A percentile compares a stretch with the other conserved stretches of the same genome.
These are phyloP conservation scores for Pogonocherus hispidulus DNA, from an alignment of 2,888 invertebrate species.

Conservation along the genomic window DNA sequence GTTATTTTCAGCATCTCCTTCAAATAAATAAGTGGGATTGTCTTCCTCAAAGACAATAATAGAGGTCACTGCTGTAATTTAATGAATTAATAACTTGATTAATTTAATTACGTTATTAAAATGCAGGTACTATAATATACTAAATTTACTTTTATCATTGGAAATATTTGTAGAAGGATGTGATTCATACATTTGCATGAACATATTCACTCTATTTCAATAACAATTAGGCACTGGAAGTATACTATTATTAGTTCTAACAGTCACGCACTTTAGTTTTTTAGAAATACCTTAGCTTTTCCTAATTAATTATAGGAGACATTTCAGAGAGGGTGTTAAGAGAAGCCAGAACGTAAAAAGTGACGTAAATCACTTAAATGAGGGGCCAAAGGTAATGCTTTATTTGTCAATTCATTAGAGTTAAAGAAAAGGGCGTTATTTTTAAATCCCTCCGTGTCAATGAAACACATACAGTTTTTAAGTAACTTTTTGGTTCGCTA, in stretches of 20 bases:
- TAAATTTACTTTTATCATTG: too few relatives aligned
- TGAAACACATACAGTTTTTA: slow-evolving; percentile 19
- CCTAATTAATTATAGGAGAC: slow-evolving; percentile 17
- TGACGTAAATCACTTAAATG: slow-evolving; percentile 23
- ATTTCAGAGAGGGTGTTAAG: slow-evolving; percentile 16
- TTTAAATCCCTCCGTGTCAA: slow-evolving; percentile 21
- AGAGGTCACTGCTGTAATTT: too few relatives aligned
- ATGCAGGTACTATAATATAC: too few relatives aligned
- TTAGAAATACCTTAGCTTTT: slow-evolving; percentile 9
- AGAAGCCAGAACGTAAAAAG: slow-evolving; percentile 9
- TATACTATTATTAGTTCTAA: slow-evolving; percentile 9
- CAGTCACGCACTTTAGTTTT: not conserved
- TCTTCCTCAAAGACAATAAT: too few relatives aligned
- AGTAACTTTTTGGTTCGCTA: slow-evolving; percentile 5
- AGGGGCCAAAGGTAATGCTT: slow-evolving; percentile 27
- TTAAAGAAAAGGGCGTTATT: slow-evolving; percentile 25
- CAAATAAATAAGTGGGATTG: too few relatives aligned
- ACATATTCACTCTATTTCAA: not conserved
- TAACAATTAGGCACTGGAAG: not conserved
- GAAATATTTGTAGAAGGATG: not conserved
- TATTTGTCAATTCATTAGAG: slow-evolving; percentile 34
- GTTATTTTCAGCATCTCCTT: too few relatives aligned
- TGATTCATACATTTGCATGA: not conserved
- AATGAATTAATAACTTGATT: too few relatives aligned
- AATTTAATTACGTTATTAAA: too few relatives aligned